Base-by-base conservation (phyloP, 1,140 invertebrate genomes). In the Drosophila micromelanica region DNA sequence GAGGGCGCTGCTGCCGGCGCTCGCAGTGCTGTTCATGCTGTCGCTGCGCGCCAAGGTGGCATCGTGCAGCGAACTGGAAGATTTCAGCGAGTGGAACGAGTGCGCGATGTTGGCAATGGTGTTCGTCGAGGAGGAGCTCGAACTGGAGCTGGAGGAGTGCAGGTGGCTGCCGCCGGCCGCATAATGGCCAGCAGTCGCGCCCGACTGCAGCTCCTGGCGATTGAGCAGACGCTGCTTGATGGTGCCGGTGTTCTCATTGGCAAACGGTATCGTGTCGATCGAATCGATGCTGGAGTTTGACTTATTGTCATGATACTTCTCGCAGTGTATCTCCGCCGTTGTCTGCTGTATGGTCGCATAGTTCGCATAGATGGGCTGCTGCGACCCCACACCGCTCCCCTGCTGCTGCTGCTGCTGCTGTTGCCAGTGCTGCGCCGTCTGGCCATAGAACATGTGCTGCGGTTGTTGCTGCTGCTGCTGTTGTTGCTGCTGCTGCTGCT, bases 181-280 rank as follows among this genome's bases (percentile, higher is more conserved):
- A 68, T 74, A 61, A 48, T 78, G 54, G 56, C 70, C 30, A 48
- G 71, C 38, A 55, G 55, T 63, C 45, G 30, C 65, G 35, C 54
- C 49, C n/a, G 59, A 52, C n/a, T 78, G 74, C 52, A 92, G 52
- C 60, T 92, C 91, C 69, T 91, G 90, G 6, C 91, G 84, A 52
- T 92, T 92, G 9, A 91, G 72, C 64, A 90, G 69, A 15, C 91
- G 90, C 91, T 93, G 94, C 80, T 98, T 98, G 90, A 99, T 99
- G 23, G 98, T 99, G 9, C 98, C 98, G 37, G 98, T 98, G 93
- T 99, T 99, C 91, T 99, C 98, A 92, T 99, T 99, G 65, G 98
- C 98, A 93, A 99, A 99, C 40, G 98, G 98, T 91, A 99, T 95
- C 77, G 97, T 98, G 92, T 99, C 98, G 46, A 92, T 92, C 20